These are phyloP conservation scores for Platanista minor DNA, from an alignment of 2,113 vertebrate genomes.

Conservation along the genomic window DNA sequence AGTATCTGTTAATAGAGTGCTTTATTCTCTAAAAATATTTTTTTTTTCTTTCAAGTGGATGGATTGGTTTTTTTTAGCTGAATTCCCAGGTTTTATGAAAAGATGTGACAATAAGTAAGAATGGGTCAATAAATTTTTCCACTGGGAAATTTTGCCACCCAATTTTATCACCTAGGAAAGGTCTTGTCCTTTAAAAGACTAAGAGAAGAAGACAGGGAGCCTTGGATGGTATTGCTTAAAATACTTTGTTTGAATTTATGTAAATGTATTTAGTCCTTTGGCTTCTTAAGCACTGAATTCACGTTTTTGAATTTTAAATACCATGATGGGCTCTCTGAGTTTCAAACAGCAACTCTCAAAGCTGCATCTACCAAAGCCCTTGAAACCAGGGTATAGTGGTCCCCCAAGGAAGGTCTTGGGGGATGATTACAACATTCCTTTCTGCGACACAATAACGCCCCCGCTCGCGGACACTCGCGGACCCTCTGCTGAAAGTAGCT, in stretches of 20 bases:
- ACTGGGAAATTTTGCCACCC: not conserved
- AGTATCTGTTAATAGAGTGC: slow-evolving; percentile 33
- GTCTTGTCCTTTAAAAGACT: not conserved
- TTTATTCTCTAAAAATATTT: slow-evolving; percentile 29
- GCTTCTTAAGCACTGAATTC: slow-evolving; percentile 34
- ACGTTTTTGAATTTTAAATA: slow-evolving; percentile 22
- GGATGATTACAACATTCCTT: not conserved
- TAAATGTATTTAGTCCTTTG: not conserved
- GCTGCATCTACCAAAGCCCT: not conserved
- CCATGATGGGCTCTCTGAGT: fast-evolving
- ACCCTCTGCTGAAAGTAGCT: not conserved
- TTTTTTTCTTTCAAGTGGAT: not conserved
- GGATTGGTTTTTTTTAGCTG: not conserved
- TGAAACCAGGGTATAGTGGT: not conserved
- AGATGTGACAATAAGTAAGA: not conserved
- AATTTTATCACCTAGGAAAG: not conserved
- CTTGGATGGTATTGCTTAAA: not conserved
- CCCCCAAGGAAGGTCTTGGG: not conserved
- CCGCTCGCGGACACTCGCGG: not conserved
- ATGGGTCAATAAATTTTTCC: not conserved
- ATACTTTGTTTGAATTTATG: not conserved
- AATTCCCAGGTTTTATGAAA: slow-evolving; percentile 34
- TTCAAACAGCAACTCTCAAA: not conserved
- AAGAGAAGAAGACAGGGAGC: not conserved
- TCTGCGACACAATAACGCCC: not conserved